Evolutionary conservation across 2,888 invertebrate genomes (phyloP).

Genomic region (Ophion costatus): DNA sequence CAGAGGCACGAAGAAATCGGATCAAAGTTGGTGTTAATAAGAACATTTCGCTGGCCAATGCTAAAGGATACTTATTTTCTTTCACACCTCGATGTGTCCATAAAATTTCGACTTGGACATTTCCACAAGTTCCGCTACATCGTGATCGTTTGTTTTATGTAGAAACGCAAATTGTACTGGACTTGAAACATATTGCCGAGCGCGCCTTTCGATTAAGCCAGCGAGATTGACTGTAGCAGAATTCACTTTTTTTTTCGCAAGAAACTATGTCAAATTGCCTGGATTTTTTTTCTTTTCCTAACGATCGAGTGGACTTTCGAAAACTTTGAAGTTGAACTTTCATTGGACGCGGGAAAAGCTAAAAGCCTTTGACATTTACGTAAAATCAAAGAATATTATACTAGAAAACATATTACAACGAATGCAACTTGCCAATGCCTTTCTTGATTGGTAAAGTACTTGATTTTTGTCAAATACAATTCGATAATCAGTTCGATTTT

Average conservation of each 20-base stretch:
- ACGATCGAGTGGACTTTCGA: background rate
- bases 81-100: background rate
- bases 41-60: background rate
- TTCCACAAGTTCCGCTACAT: background rate
- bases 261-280: background rate
- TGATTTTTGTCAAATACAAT: no score
- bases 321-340: background rate
- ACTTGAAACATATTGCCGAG: background rate
- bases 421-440: no score
- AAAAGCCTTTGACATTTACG: background rate
- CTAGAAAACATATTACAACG: no score
- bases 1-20: background rate
- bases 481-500: no score
- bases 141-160: background rate
- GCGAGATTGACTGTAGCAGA: background rate
- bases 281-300: background rate
- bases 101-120: background rate
- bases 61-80: background rate
- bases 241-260: background rate
- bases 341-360: background rate
- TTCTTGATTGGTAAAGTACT: no score
- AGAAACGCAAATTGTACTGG: background rate
- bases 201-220: background rate
- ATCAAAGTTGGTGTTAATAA: background rate
- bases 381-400: no score